phyloP scores from a whole-genome alignment of 2,113 vertebrate species.

The Probosciger aterrimus region DNA sequence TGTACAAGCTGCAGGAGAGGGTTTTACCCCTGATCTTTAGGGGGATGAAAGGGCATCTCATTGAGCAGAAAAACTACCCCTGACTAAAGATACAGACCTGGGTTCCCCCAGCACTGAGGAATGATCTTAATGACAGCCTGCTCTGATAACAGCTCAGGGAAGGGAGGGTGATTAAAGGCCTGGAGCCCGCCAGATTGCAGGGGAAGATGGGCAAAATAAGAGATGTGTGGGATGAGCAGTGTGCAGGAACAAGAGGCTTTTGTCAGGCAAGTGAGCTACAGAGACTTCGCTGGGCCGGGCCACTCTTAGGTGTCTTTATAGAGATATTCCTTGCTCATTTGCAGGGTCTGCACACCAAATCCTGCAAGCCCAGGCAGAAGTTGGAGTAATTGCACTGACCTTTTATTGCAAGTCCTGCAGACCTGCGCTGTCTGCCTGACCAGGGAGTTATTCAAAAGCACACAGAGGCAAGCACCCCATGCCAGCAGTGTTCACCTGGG shows the following conservation, averaged over 20 bases:
- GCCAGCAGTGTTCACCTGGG: background rate
- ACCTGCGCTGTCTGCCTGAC: background rate
- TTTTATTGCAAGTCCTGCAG: background rate
- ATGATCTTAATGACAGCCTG: background rate
- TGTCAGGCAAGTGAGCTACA: background rate
- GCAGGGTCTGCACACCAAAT: background rate
- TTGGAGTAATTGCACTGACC: too few species aligned
- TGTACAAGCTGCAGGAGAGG: background rate
- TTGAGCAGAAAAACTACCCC: background rate
- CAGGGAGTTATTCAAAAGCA: background rate
- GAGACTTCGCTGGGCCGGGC: background rate
- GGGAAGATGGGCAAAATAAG: background rate
- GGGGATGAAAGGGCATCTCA: background rate
- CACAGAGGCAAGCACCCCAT: accelerated
- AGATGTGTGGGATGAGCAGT: background rate
- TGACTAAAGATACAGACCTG: background rate
- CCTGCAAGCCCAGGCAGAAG: background rate
- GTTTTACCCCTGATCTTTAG: background rate
- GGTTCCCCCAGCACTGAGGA: background rate
- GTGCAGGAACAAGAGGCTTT: background rate
- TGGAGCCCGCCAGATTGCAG: background rate
- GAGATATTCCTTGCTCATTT: background rate
- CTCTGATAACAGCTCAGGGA: background rate
- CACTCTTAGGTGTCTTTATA: background rate
- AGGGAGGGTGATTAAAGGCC: background rate